These are phyloP conservation scores for Drosophila helvetica DNA, from an alignment of 2,888 invertebrate genomes.

Conservation along the genomic window DNA sequence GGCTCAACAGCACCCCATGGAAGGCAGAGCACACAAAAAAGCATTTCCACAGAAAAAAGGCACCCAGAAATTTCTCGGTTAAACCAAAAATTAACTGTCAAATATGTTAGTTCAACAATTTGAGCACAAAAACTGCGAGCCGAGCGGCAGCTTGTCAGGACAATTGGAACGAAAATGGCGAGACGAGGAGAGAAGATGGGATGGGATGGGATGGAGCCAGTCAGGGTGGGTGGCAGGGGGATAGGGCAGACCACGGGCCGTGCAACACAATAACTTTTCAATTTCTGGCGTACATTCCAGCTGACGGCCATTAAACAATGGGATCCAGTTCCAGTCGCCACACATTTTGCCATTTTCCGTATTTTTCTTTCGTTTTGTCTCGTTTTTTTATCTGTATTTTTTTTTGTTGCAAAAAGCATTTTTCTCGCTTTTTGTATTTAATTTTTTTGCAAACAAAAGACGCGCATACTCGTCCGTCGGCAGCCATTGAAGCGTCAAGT, in stretches of 20 bases:
- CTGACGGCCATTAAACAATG: constrained; percentile 79
- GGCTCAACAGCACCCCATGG: background rate
- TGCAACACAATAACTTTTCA: constrained; percentile 76
- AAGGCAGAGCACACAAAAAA: background rate
- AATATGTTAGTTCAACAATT: constrained; percentile 76
- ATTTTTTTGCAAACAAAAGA: constrained; percentile 70
- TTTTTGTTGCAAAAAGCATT: constrained; percentile 68
- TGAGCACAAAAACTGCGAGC: constrained; percentile 53
- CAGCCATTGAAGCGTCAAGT: constrained; percentile 77
- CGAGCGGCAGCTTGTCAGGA: constrained; percentile 66
- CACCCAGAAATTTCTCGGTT: constrained; percentile 40
- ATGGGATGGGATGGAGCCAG: background rate
- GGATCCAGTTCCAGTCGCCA: constrained; percentile 52
- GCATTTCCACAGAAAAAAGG: constrained; percentile 33
- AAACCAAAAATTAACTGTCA: constrained; percentile 75
- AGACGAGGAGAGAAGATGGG: background rate
- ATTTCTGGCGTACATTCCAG: constrained; percentile 79
- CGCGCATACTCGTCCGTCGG: constrained; percentile 70
- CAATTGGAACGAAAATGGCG: constrained; percentile 43
- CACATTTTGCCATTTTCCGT: constrained; percentile 69
- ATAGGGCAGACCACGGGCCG: constrained; percentile 45
- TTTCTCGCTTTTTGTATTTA: constrained; percentile 44
- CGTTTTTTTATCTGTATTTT: constrained; percentile 20
- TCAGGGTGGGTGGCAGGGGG: constrained; percentile 5
- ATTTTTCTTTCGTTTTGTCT: constrained; percentile 25